These are phyloP conservation scores for Nipponacmea schrenckii DNA, from an alignment of 2,888 invertebrate genomes.

Conservation along the genomic window DNA sequence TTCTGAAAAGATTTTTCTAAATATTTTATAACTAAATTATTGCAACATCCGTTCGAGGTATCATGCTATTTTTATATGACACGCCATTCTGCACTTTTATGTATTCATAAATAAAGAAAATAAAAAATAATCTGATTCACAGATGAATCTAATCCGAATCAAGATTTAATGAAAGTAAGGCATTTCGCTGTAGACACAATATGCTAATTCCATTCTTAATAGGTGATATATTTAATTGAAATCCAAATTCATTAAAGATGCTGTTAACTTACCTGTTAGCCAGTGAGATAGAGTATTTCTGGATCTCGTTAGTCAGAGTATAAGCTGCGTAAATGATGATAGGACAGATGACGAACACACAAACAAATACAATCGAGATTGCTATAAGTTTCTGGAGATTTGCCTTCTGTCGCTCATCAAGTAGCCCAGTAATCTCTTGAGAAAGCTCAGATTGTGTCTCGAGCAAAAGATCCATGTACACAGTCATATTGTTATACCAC, in stretches of 20 bases:
- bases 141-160: too few species aligned
- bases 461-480: conserved; percentile 35
- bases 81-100: too few species aligned
- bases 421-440: conserved; percentile 28
- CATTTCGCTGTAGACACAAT: too few species aligned
- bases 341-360: conserved; percentile 52
- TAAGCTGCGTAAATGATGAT: conserved; percentile 57
- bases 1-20: conserved; percentile 28
- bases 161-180: too few species aligned
- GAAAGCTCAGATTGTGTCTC: conserved; percentile 29
- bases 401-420: conserved; percentile 36
- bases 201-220: too few species aligned
- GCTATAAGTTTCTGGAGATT: conserved; percentile 51
- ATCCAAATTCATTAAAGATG: too few species aligned
- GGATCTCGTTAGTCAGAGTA: conserved; percentile 57
- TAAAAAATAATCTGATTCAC: too few species aligned
- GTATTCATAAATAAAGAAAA: too few species aligned
- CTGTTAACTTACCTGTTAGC: conserved; percentile 47
- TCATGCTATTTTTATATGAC: too few species aligned
- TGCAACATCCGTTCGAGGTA: too few species aligned
- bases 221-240: too few species aligned
- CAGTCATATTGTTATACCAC: conserved; percentile 57
- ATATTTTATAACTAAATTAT: background rate
- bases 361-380: conserved; percentile 52
- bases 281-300: conserved; percentile 56